These are phyloP conservation scores for Hypsopygia costalis DNA, from an alignment of 2,888 invertebrate genomes.

Conservation along the genomic window DNA sequence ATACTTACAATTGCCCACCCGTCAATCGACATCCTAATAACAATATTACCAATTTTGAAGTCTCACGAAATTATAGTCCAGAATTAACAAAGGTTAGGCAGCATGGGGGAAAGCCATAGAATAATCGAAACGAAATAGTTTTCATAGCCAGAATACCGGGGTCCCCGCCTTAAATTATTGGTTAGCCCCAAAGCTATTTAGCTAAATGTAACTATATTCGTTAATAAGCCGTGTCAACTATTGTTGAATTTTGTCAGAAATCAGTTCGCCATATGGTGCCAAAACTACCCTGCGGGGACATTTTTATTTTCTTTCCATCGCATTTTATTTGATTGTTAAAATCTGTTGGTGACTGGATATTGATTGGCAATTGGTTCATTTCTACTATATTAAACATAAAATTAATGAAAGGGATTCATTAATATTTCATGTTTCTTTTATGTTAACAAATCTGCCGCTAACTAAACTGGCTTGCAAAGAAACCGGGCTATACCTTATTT, in stretches of 20 bases:
- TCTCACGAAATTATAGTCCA: conserved; percentile 41
- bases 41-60: conserved; percentile 36
- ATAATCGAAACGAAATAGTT: conserved; percentile 57
- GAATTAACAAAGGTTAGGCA: conserved; percentile 45
- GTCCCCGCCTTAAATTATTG: conserved; percentile 64
- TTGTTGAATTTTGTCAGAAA: conserved; percentile 47
- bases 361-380: too few relatives aligned
- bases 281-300: conserved; percentile 33
- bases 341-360: neutral
- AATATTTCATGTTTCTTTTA: too few relatives aligned
- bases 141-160: conserved; percentile 47
- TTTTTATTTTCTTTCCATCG: conserved; percentile 14
- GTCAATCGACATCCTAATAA: conserved; percentile 39
- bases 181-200: conserved; percentile 66
- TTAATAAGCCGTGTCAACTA: conserved; percentile 66
- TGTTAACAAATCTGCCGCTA: too few relatives aligned
- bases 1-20: conserved; percentile 32
- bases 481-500: too few relatives aligned
- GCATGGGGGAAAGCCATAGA: conserved; percentile 50
- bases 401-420: too few relatives aligned
- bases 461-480: too few relatives aligned
- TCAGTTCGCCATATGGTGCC: conserved; percentile 50
- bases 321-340: conserved; percentile 10
- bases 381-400: too few relatives aligned
- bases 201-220: conserved; percentile 58